These are phyloP conservation scores for Allophyes oxyacanthae DNA, from an alignment of 2,888 invertebrate species.

Conservation along the genomic window DNA sequence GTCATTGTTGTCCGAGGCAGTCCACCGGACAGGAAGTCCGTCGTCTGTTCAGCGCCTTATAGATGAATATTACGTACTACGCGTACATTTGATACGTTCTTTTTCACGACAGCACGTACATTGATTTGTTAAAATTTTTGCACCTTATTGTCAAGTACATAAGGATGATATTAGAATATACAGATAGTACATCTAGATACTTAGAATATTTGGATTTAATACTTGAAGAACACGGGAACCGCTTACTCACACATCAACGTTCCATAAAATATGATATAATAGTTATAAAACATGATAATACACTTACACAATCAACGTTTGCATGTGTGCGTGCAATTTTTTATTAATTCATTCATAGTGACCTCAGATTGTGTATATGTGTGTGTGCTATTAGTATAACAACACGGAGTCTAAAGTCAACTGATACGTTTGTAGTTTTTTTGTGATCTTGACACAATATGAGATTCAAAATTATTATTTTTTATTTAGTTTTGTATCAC, in stretches of 20 bases:
- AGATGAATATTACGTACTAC: no score
- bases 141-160: constrained; percentile 53
- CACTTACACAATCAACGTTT: constrained; percentile 43
- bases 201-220: constrained; percentile 51
- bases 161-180: constrained; percentile 48
- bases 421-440: no score
- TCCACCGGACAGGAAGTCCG: no score
- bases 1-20: no score
- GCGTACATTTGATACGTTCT: constrained; percentile 1
- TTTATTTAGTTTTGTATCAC: no score
- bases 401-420: no score
- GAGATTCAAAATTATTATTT: no score
- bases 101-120: constrained; percentile 16
- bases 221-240: constrained; percentile 50
- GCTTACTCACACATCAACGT: constrained; percentile 43
- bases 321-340: constrained; percentile 25
- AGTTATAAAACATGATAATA: constrained; percentile 53
- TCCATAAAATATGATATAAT: constrained; percentile 50
- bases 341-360: neutral
- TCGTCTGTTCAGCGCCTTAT: no score
- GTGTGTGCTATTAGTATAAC: no score
- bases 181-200: constrained; percentile 41
- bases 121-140: constrained; percentile 21
- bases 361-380: neutral
- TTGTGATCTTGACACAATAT: no score